Evolutionary conservation across 2,113 vertebrate species (phyloP).

Genomic region (Piprites chloris): DNA sequence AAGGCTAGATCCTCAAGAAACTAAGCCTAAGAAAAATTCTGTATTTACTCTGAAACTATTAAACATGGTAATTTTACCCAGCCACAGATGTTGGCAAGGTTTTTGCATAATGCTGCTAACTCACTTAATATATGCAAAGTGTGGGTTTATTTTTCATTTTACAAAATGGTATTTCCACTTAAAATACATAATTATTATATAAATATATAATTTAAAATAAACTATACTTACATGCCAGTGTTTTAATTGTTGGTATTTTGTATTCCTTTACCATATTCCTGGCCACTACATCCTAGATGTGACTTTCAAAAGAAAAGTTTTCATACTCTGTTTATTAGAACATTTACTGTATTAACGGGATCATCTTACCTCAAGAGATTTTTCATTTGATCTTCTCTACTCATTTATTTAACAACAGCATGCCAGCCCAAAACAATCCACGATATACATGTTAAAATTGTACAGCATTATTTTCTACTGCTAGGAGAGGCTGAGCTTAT

Average conservation of each 20-base stretch:
- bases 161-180: not conserved
- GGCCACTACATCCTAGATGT: not conserved
- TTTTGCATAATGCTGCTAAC: not conserved
- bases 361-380: not conserved
- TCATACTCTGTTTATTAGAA: not conserved
- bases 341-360: not conserved
- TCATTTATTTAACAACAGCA: not conserved
- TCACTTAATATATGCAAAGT: rapidly evolving
- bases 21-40: not conserved
- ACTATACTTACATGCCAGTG: not conserved
- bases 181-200: not conserved
- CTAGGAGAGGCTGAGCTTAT: not conserved
- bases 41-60: not conserved
- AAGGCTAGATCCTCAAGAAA: not conserved
- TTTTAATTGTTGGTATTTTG: not conserved
- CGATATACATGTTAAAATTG: not conserved
- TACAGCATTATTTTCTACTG: not conserved
- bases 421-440: not conserved
- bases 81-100: not conserved
- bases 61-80: not conserved
- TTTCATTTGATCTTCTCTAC: not conserved
- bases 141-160: not conserved
- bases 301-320: not conserved
- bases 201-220: not conserved
- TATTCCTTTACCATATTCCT: not conserved